Base-by-base conservation (phyloP, 2,888 invertebrate species). In the Dryococelus australis region DNA sequence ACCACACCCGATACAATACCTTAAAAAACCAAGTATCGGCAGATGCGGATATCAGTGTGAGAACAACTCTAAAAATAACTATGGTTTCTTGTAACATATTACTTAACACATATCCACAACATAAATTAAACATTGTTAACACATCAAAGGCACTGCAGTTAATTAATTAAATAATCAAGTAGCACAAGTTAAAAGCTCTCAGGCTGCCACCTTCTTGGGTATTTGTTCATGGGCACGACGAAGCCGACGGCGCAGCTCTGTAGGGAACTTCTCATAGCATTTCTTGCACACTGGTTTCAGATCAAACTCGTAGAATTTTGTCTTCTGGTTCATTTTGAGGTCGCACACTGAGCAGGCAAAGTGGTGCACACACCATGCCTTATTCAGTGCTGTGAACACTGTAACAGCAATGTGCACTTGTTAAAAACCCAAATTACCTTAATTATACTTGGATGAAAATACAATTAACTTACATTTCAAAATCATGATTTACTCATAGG, bases 221-320 rank as follows among this genome's bases (percentile, higher is more conserved):
- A 95, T 95, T 81, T 96, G 96, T 91, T 97, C 96, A 91, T 97
- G 97, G 90, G 98, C 97, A 90, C 97, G 96, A 89, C 98, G 96
- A 92, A 99, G 94, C 27, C 99, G 95, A 89, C 98, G 97, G 88
- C 98, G 96, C 90, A 99, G 93, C 93, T 99, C 99, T 78, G 95
- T 94, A 0, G 99, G 99, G 93, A 99, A 98, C 91, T 96, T 96
- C 91, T 99, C 99, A 93, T 99, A 99, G 93, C 99, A 99, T 91
- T 98, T 97, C 93, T 99, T 99, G 94, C 99, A 99, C 20, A 98
- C 98, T 53, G 99, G 99, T 91, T 98, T 98, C 93, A 99, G 95
- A 93, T 99, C 99, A 92, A 98, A 98, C 93, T 99, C 99, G 93
- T 98, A 99, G 94, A 99, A 99, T 93, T 99, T 99, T 81, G 98